Base-by-base conservation (phyloP, 2,113 vertebrate species). In the Corynorhinus townsendii region DNA sequence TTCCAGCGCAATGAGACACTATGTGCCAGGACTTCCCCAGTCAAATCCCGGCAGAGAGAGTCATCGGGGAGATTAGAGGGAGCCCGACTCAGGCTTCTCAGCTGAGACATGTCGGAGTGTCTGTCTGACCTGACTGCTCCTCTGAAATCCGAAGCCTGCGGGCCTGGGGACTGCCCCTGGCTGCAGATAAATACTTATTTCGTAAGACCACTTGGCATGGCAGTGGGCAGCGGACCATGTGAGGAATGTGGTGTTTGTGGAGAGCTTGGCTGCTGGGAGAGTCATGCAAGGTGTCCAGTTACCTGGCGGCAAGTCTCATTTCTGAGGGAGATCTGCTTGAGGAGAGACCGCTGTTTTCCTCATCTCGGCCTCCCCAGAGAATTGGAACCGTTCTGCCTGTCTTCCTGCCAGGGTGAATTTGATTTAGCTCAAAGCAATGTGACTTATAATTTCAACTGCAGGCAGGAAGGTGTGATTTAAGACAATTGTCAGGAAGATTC, bases 401-500 rank as follows among this genome's bases (percentile, higher is more conserved):
- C 92, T 92, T 90, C 82, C 87, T 93, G 72, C 85, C 83, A 83
- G 64, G 56, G 69, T 68, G 94, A 80, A 92, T 96, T 92, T 96
- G 96, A 96, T 97, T 95, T 86, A 97, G 95, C 79, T 86, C 82
- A 45, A 56, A 95, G 92, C 93, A 82, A 81, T 49, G 82, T 93
- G 86, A 93, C 85, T 96, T 96, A 86, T 91, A 95, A 95, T 97
- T 95, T 92, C 90, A 76, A 43, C 79, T 80, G 83, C 75, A 95
- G 92, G 69, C 79, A 93, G 92, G 94, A 96, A 95, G 72, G 86
- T 95, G 64, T 96, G 97, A 97, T 97, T 96, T 96, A 96, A 97
- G 96, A 95, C 96, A 94, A 93, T 96, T 92, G 94, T 97, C 95
- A 95, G 64, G 56, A 95, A 96, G 96, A 89, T 88, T 96, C 88